Conservation (phyloP, 1,140 invertebrate species). For the Drosophila dunni region DNA sequence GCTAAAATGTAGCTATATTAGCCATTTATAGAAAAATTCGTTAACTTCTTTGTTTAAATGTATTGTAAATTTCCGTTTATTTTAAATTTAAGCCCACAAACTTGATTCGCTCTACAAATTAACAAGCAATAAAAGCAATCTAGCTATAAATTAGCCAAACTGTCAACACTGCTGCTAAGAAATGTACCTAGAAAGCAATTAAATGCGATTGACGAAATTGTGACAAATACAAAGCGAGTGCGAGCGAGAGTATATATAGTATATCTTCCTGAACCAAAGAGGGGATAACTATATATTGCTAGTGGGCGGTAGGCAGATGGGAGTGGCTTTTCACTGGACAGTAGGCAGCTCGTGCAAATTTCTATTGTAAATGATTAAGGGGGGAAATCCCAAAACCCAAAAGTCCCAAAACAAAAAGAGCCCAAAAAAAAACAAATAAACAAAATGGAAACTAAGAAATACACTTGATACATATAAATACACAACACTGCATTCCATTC, state of each 20-base stretch:
- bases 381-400: not conserved
- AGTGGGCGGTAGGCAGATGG: not conserved
- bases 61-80: too few species aligned
- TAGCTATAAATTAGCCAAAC: too few species aligned
- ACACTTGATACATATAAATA: conserved; percentile 46
- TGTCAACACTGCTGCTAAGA: conserved; percentile 38
- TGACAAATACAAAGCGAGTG: conserved; percentile 72
- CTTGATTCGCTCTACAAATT: not conserved
- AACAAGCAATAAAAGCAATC: too few species aligned
- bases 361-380: conserved; percentile 39
- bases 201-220: conserved; percentile 79
- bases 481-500: conserved; percentile 66
- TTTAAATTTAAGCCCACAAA: too few species aligned
- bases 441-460: not conserved
- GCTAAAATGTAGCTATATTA: too few species aligned
- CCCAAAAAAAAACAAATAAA: too few species aligned
- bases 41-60: too few species aligned
- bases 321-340: conserved; percentile 18
- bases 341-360: conserved; percentile 19
- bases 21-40: too few species aligned
- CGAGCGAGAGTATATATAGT: conserved; percentile 2
- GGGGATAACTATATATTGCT: not conserved
- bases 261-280: conserved; percentile 2
- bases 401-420: too few species aligned
- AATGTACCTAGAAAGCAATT: conserved; percentile 82